A percentile compares a stretch with the other conserved stretches of the same genome.
These are phyloP conservation scores for Dolichopus griseipennis DNA, from an alignment of 2,888 invertebrate genomes.

Conservation along the genomic window DNA sequence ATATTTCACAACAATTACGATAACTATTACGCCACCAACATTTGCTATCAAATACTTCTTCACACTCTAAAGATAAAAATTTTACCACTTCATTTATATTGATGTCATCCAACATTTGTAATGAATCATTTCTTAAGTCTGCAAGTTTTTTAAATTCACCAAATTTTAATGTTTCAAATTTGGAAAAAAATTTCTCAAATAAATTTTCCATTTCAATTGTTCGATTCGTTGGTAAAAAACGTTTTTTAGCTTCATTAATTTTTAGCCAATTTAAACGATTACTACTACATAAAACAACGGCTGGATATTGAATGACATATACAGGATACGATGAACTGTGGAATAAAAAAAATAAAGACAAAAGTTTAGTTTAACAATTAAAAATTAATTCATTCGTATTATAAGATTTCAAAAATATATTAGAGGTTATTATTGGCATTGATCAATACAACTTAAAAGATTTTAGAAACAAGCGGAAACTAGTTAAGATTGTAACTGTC, in stretches of 20 bases:
- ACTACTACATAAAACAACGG: constrained; percentile 35
- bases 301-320: constrained; percentile 35
- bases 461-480: no score
- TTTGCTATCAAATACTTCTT: constrained; percentile 35
- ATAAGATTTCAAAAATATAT: no score
- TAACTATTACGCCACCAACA: constrained; percentile 42
- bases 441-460: no score
- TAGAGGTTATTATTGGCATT: no score
- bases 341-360: background rate
- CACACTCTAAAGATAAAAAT: constrained; percentile 31
- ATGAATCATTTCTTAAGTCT: constrained; percentile 21
- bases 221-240: constrained; percentile 31
- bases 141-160: constrained; percentile 26
- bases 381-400: no score
- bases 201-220: constrained; percentile 24
- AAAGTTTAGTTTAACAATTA: constrained; percentile 29
- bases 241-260: constrained; percentile 29
- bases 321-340: constrained; percentile 34
- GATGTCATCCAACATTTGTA: constrained; percentile 31
- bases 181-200: constrained; percentile 29
- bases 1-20: constrained; percentile 42
- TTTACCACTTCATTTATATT: constrained; percentile 28
- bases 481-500: no score
- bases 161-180: constrained; percentile 33
- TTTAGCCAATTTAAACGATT: constrained; percentile 38